phyloP scores from a whole-genome alignment of 92 coral and sea anemone species.

The Epizoanthus scotinus region DNA sequence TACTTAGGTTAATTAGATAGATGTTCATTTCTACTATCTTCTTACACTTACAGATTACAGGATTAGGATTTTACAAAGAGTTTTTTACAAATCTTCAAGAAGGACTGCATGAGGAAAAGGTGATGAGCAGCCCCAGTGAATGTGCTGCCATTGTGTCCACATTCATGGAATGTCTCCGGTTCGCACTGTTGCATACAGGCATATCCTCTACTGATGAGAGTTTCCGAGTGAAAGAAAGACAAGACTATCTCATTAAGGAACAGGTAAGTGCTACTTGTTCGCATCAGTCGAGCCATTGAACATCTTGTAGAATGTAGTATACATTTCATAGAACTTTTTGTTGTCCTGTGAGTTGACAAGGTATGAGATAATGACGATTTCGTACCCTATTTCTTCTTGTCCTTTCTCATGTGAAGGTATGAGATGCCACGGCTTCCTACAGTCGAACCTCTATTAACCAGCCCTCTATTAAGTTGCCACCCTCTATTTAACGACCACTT shows the following conservation, averaged over 20 bases:
- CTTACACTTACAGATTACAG: slow-evolving; percentile 19
- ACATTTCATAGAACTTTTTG: no score
- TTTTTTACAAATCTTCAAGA: slow-evolving; percentile 70
- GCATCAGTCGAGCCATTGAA: no score
- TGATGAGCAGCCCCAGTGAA: slow-evolving; percentile 79
- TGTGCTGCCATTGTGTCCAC: slow-evolving; percentile 78
- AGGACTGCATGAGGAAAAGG: slow-evolving; percentile 69
- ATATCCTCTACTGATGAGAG: slow-evolving; percentile 18
- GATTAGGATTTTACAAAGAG: slow-evolving; percentile 70
- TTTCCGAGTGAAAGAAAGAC: slow-evolving; percentile 38
- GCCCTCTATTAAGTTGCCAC: no score
- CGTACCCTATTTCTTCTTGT: no score
- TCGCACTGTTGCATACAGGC: slow-evolving; percentile 54
- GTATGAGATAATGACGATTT: no score
- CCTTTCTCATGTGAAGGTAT: no score
- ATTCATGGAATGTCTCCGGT: slow-evolving; percentile 91
- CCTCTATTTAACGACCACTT: no score
- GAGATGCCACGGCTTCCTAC: no score
- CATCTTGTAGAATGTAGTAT: no score
- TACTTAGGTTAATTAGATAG: not conserved
- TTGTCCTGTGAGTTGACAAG: no score
- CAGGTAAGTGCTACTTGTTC: slow-evolving; percentile 48
- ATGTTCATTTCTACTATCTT: not conserved
- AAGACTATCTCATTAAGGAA: slow-evolving; percentile 62
- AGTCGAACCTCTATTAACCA: no score